Evolutionary conservation across 1,140 invertebrate genomes (phyloP).

Genomic region (Chelonus insularis): DNA sequence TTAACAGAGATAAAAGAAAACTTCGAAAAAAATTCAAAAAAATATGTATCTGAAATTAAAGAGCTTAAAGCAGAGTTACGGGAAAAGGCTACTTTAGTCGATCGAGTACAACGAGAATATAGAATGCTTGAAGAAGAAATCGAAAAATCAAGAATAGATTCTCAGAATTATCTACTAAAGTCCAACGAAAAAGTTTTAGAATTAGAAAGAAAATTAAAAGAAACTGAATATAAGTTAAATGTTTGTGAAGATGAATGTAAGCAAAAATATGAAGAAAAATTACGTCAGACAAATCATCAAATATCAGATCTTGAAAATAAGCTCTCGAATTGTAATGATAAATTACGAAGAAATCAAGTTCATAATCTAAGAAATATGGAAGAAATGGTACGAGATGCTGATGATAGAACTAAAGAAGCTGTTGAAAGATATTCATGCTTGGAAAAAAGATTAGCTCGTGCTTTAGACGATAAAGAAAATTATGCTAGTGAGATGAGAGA

Average conservation of each 20-base stretch:
- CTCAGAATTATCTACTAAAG: constrained; percentile 49
- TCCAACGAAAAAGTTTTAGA: constrained; percentile 55
- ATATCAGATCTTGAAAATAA: constrained; percentile 42
- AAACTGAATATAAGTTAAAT: constrained; percentile 45
- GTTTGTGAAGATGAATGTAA: constrained; percentile 47
- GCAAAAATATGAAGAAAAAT: constrained; percentile 54
- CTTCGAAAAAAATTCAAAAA: constrained; percentile 43
- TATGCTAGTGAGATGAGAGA: constrained; percentile 40
- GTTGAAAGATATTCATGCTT: constrained; percentile 44
- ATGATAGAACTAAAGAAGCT: constrained; percentile 44
- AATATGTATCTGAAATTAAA: constrained; percentile 49
- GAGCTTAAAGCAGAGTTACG: constrained; percentile 51
- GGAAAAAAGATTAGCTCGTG: constrained; percentile 43
- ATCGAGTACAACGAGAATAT: constrained; percentile 56
- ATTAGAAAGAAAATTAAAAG: constrained; percentile 60
- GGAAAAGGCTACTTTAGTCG: constrained; percentile 42
- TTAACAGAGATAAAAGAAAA: constrained; percentile 40
- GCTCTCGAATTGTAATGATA: constrained; percentile 37
- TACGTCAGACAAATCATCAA: constrained; percentile 39
- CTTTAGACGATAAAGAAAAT: constrained; percentile 46
- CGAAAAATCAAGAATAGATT: constrained; percentile 52
- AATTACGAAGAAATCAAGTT: constrained; percentile 37
- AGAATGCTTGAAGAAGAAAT: constrained; percentile 60
- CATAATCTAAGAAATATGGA: constrained; percentile 34
- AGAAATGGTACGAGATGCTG: constrained; percentile 38